Evolutionary conservation across 2,113 vertebrate genomes (phyloP).

Genomic region (Xenopus tropicalis): DNA sequence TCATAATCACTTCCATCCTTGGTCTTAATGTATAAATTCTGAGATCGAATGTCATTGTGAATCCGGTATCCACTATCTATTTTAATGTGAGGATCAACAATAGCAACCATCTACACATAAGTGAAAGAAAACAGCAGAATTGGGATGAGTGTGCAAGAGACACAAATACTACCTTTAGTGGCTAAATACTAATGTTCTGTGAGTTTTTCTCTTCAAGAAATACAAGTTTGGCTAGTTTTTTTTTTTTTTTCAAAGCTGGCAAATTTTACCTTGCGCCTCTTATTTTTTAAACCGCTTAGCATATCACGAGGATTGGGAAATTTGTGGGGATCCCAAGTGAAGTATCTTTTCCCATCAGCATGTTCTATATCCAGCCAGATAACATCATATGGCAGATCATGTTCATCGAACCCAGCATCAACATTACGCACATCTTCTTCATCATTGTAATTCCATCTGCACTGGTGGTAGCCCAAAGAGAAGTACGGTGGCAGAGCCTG

Average conservation of each 20-base stretch:
- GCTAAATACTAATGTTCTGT: no score
- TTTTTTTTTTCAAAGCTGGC: no score
- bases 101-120: constrained; percentile 78
- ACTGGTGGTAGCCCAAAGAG: constrained; percentile 87
- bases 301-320: constrained; percentile 77
- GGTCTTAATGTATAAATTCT: constrained; percentile 77
- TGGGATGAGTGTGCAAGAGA: no score
- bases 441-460: constrained; percentile 95
- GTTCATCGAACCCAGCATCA: constrained; percentile 77
- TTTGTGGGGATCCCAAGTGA: constrained; percentile 89
- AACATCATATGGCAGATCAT: constrained; percentile 85
- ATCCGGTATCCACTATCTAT: constrained; percentile 81
- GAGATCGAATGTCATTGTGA: constrained; percentile 76
- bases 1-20: constrained; percentile 87
- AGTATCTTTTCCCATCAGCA: constrained; percentile 90
- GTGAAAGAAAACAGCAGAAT: neutral
- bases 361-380: constrained; percentile 96
- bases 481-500: constrained; percentile 85
- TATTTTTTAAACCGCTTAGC: constrained; percentile 71
- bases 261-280: constrained; percentile 75
- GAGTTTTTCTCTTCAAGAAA: no score
- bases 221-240: no score
- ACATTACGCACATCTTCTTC: constrained; percentile 83
- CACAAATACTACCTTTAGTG: no score
- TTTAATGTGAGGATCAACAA: constrained; percentile 93